Evolutionary conservation across 2,888 invertebrate species (phyloP), one percentile per base, ranked within the genome.

Genomic region (Megaustenia siamemsis): DNA sequence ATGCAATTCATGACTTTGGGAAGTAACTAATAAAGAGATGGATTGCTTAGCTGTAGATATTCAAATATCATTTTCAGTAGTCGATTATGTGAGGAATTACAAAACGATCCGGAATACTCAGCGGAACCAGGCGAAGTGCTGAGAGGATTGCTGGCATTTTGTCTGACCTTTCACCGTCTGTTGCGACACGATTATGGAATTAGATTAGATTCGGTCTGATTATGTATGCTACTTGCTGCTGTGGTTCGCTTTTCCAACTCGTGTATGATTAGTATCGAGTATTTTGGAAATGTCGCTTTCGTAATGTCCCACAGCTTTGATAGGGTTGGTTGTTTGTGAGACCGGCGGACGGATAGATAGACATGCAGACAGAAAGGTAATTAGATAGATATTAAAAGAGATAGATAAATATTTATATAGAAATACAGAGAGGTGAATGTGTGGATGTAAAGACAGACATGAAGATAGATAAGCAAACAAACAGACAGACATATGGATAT

Each of bases 151-250:
- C 15, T 68, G 75, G 69, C 69, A 69, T 83, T 77, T 73, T 1
- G 24, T 8, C 6, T 69, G 77, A 76, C 83, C 78, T 83, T 68
- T 77, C 53, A 12, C 43, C 49, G 75, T 66, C 82, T 75, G 75
- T 83, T 83, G 38, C 82, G 35, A 21, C 66, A 66, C 53, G 32
- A n/a, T 38, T 63, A 8, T 28, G 45, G 49, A 32, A 32, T 49
- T 73, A 49, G 73, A 73, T 73, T 73, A 73, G 49, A 49, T 32
- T 45, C 32, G 49, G 18, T 49, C 49, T 21, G 49, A 73, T 73
- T 73, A 73, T 32, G 32, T 73, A 45, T 49, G 45, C 49, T 32
- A 18, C 28, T 32, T 32, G 12, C 1, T 63, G 32, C 60, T 3
- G 2, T 3, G 45, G 32, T 1, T 32, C 32, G 2, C 12, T 63